These are phyloP conservation scores for Ceratina australensis DNA, from an alignment of 1,140 invertebrate species.

Conservation along the genomic window DNA sequence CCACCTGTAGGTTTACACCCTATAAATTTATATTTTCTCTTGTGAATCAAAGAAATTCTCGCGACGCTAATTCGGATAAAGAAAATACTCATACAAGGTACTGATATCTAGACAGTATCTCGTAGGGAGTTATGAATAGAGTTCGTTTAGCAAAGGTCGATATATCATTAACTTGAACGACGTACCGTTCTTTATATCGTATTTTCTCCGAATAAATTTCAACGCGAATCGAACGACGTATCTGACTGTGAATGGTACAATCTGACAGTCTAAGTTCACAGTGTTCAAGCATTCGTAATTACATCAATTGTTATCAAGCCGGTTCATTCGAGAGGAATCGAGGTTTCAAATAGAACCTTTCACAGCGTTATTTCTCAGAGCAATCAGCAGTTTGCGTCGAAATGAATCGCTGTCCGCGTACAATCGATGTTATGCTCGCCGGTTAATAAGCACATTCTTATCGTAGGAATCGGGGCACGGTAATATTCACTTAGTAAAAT, in stretches of 20 bases:
- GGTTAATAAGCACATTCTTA: conserved; percentile 11
- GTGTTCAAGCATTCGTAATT: conserved; percentile 30
- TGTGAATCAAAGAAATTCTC: background rate
- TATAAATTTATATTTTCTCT: background rate
- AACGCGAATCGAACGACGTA: conserved; percentile 25
- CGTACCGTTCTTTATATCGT: background rate
- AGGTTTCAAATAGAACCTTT: background rate
- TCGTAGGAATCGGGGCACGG: conserved; percentile 84
- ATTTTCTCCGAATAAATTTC: background rate
- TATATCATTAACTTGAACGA: conserved; percentile 41
- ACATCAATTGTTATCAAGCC: conserved; percentile 41
- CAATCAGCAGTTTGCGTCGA: background rate
- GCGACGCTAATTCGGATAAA: background rate
- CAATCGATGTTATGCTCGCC: background rate
- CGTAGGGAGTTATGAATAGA: conserved; percentile 43
- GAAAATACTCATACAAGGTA: background rate
- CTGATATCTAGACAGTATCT: background rate
- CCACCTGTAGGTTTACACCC: too few species aligned
- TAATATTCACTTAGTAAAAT: conserved; percentile 96
- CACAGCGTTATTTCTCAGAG: background rate
- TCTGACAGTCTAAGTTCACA: conserved; percentile 21
- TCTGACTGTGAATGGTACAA: conserved; percentile 51
- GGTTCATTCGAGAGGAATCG: background rate
- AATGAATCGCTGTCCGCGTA: background rate
- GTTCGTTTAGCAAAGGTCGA: conserved; percentile 54